Evolutionary conservation across 64 coral and sea anemone species (phyloP).

Genomic region (Montipora capricornis): DNA sequence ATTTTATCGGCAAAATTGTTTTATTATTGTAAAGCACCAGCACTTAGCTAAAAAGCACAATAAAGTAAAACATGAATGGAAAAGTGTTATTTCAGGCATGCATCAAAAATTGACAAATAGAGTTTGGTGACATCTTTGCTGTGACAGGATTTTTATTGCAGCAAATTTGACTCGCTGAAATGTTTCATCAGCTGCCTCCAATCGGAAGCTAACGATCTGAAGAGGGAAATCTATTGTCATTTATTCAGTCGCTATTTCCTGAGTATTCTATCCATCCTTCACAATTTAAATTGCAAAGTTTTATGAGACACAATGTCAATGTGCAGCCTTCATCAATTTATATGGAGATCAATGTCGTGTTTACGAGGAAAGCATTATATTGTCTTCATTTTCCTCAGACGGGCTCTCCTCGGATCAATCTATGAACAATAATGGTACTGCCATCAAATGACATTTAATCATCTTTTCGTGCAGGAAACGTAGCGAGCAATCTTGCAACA

Average conservation of each 20-base stretch:
- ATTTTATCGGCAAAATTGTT: no score
- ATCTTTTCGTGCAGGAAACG: neutral
- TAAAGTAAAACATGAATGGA: no score
- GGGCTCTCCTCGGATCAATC: neutral
- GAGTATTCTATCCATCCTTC: slow-evolving; percentile 21
- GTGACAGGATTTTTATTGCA: neutral
- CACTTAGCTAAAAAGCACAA: no score
- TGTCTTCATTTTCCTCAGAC: no score
- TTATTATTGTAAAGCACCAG: no score
- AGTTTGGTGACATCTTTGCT: neutral
- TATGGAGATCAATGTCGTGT: no score
- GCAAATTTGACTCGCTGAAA: neutral
- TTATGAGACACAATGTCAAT: neutral
- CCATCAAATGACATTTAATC: no score
- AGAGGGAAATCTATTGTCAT: slow-evolving; percentile 2
- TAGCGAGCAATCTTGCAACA: neutral
- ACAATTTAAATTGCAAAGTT: slow-evolving; percentile 34
- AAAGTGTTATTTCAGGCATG: no score
- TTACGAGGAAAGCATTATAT: no score
- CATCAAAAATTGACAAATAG: neutral
- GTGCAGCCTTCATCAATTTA: neutral
- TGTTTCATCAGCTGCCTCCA: neutral
- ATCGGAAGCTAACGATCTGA: neutral
- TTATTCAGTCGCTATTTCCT: slow-evolving; percentile 46
- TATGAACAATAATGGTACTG: neutral